These are phyloP conservation scores for Melieria picta DNA, from an alignment of 2,888 invertebrate species.

Conservation along the genomic window DNA sequence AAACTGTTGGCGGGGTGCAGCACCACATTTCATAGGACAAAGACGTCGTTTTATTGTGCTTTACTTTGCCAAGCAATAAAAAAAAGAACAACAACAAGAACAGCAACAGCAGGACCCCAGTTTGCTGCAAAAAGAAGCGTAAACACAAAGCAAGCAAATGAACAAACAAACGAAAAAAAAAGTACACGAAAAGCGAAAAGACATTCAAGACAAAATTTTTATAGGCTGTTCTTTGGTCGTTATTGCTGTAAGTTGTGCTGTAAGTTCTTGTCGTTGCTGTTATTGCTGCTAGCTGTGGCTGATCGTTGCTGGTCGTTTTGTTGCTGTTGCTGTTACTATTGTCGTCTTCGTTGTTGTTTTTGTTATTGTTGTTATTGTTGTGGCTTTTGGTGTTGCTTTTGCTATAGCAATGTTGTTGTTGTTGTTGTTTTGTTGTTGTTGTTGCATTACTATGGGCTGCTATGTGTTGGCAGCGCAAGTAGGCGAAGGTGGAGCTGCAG, in stretches of 20 bases:
- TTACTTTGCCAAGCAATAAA: conserved; percentile 19
- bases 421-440: neutral
- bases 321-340: conserved; percentile 3
- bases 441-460: conserved; percentile 9
- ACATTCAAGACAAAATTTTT: conserved; percentile 45
- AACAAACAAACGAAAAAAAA: conserved; percentile 12
- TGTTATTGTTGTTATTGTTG: neutral
- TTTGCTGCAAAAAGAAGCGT: neutral
- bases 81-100: conserved; percentile 2
- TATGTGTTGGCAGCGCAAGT: neutral
- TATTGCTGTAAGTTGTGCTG: conserved; percentile 39
- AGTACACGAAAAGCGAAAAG: conserved; percentile 24
- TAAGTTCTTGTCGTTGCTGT: conserved; percentile 38
- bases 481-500: conserved; percentile 38
- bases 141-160: conserved; percentile 5
- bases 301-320: neutral
- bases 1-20: conserved; percentile 2
- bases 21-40: conserved; percentile 30
- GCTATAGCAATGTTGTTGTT: neutral
- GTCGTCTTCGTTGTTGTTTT: conserved; percentile 8
- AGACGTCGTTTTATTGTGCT: conserved; percentile 28
- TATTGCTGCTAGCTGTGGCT: conserved; percentile 18
- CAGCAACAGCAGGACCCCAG: neutral
- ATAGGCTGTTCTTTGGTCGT: conserved; percentile 45
- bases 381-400: conserved; percentile 9